These are phyloP conservation scores for Diachrysia chrysitis DNA, from an alignment of 2,888 invertebrate genomes.

Conservation along the genomic window DNA sequence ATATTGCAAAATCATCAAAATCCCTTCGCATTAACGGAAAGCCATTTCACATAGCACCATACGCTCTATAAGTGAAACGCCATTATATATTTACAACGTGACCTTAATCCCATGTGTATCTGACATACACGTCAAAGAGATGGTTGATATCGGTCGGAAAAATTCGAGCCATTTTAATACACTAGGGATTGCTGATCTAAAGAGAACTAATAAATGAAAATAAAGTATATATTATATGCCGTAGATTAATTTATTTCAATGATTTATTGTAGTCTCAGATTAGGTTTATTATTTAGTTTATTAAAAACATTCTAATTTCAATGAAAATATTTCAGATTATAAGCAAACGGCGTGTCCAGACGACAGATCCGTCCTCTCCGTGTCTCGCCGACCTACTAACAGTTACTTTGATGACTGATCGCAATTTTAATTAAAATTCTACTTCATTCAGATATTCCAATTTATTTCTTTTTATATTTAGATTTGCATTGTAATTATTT, in stretches of 20 bases:
- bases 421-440: constrained; percentile 29
- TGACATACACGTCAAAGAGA: not conserved
- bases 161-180: not conserved
- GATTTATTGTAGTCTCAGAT: no score
- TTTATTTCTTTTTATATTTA: constrained; percentile 37
- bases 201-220: not conserved
- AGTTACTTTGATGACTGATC: constrained; percentile 78
- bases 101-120: not conserved
- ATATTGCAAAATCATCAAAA: no score
- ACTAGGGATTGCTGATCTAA: not conserved
- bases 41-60: not conserved
- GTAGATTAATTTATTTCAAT: no score
- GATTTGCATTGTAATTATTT: constrained; percentile 15
- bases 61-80: not conserved
- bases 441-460: constrained; percentile 36
- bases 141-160: not conserved
- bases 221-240: no score
- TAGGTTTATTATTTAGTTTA: no score
- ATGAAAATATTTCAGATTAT: constrained; percentile 76
- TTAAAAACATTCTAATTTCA: not conserved
- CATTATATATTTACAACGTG: not conserved
- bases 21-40: not conserved
- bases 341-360: constrained; percentile 83
- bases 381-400: constrained; percentile 81
- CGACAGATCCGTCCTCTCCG: constrained; percentile 79